Base-by-base conservation (phyloP, 2,797 vertebrate genomes). In the Ptychadena robeensis region DNA sequence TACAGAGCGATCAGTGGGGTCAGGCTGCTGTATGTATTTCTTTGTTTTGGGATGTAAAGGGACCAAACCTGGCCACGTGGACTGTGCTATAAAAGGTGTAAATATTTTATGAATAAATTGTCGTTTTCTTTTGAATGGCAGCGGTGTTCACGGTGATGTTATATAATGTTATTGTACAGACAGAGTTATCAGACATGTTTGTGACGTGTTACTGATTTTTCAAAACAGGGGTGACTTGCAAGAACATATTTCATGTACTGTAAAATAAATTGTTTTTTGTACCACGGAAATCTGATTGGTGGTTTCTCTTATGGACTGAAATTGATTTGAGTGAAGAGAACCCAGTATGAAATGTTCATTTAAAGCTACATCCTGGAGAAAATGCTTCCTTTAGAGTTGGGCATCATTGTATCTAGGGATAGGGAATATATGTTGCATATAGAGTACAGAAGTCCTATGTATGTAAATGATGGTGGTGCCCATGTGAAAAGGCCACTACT, bases 21-120 rank as follows among this genome's bases (percentile, higher is more conserved):
- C 71, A 14, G 70, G 81, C 69, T 15, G 35, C 87, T 92, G 89
- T 93, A 84, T 82, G 75, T 78, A 83, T 87, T 82, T 86, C 59
- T 61, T 76, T n/a, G n/a, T 87, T 89, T 88, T 86, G 76, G 86
- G 86, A 86, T 88, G 83, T 87, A 73, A 78, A 80, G 73, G 73
- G 81, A 80, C 85, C 91, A 76, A 88, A 82, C 88, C 87, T 81
- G 82, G 88, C 81, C 87, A 81, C 86, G 85, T 88, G 87, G 83
- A 89, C 87, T 88, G 40, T 88, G 87, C 88, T 86, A 88, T 82
- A 84, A 86, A 87, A 87, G 85, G 84, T 89, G 86, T 87, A 87
- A 89, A 89, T 87, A 88, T 86, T 90, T 79, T 86, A 88, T 65
- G 53, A 79, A 31, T 67, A 37, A 77, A 34, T 87, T 15, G 75